Percentiles rank a stretch among this genome's conserved stretches.
Evolutionary conservation across 2,797 vertebrate genomes (phyloP).

Genomic region (Falco concolor): DNA sequence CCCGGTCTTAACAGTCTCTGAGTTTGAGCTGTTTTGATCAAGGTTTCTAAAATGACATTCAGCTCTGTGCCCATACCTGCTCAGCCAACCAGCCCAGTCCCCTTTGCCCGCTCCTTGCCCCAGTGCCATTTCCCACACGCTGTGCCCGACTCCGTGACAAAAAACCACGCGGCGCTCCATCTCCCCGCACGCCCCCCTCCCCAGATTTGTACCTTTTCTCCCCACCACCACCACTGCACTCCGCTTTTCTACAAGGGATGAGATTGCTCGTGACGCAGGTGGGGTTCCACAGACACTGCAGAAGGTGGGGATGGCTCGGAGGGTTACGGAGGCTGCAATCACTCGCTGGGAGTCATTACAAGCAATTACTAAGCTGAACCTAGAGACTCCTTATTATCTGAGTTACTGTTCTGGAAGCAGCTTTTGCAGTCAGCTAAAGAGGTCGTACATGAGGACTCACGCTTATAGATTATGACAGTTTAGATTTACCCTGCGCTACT

Average conservation of each 20-base stretch:
- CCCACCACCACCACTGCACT: background rate
- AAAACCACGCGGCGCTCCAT: accelerated
- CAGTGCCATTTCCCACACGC: background rate
- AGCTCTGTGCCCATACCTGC: background rate
- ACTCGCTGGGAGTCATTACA: background rate
- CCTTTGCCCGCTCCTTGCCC: background rate
- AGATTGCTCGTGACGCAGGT: background rate
- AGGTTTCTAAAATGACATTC: background rate
- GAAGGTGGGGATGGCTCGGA: background rate
- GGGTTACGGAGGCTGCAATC: background rate
- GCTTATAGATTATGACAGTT: background rate
- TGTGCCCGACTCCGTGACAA: accelerated
- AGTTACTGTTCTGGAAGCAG: background rate
- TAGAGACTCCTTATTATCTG: background rate
- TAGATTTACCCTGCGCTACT: background rate
- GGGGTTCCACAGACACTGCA: background rate
- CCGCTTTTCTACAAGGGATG: background rate
- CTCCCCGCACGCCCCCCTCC: accelerated
- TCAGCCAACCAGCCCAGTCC: background rate
- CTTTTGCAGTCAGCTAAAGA: background rate
- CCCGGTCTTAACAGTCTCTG: background rate
- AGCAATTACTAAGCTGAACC: background rate
- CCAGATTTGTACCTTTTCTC: background rate
- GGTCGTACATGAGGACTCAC: background rate
- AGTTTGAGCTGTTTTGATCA: background rate